These are phyloP conservation scores for Ormyrus nitidulus DNA, from an alignment of 2,888 invertebrate species.

Conservation along the genomic window DNA sequence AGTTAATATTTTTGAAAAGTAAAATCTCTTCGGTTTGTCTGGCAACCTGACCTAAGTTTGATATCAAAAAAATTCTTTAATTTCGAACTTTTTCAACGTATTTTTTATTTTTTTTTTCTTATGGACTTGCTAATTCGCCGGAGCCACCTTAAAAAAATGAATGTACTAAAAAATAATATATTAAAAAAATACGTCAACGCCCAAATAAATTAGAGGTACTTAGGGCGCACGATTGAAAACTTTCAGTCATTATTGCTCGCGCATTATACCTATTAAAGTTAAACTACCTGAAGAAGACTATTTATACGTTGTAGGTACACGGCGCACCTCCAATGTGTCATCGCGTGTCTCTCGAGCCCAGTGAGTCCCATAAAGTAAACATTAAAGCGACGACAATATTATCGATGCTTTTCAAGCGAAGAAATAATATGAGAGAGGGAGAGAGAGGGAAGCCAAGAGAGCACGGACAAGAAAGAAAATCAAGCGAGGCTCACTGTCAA, in stretches of 20 bases:
- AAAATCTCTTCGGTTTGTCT: too few relatives aligned
- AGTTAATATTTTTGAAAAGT: too few relatives aligned
- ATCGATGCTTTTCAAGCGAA: slow-evolving; percentile 41
- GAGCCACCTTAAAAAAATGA: too few relatives aligned
- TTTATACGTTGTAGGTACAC: neutral
- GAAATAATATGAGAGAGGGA: slow-evolving; percentile 8
- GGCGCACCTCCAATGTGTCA: slow-evolving; percentile 9
- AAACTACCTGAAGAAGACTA: neutral
- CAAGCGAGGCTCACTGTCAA: slow-evolving; percentile 41
- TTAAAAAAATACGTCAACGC: too few relatives aligned
- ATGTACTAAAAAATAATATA: too few relatives aligned
- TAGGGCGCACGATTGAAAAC: neutral
- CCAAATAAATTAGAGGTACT: too few relatives aligned
- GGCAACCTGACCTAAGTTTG: too few relatives aligned
- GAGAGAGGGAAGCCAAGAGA: slow-evolving; percentile 15
- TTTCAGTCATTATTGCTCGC: neutral
- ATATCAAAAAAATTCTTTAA: too few relatives aligned
- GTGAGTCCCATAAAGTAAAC: slow-evolving; percentile 23
- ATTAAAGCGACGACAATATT: slow-evolving; percentile 43
- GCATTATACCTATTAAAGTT: slow-evolving; percentile 2
- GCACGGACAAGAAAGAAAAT: slow-evolving; percentile 39
- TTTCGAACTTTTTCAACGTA: too few relatives aligned
- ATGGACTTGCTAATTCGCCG: too few relatives aligned
- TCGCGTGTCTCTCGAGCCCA: neutral
- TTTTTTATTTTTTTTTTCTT: too few relatives aligned